Evolutionary conservation across 2,113 vertebrate genomes (phyloP), one percentile per base, ranked within the genome.

Genomic region (Nothocercus nigrocapillus): DNA sequence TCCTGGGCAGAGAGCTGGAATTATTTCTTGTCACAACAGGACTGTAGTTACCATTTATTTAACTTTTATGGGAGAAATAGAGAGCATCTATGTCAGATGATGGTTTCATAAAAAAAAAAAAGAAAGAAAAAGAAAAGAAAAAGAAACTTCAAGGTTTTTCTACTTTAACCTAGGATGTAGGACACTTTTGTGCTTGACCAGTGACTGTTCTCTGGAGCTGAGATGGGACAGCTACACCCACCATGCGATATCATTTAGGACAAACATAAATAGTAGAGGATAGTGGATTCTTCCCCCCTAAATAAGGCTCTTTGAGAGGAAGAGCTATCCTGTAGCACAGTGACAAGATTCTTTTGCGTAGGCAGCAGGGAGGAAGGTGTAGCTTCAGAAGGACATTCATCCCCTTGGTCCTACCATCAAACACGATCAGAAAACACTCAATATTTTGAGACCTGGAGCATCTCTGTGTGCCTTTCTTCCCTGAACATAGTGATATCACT

Each of bases 21-120:
- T 58, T 84, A 36, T 86, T 86, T 93, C 64, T 51, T 93, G 94
- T 69, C 89, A 79, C 73, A 90, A 88, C 42, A 56, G 56, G 64
- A 81, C 58, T 64, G 63, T 61, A 84, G 64, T 85, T 83, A 72
- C 42, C 81, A 64, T 90, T 93, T 85, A 76, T 88, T 89, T 85
- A 91, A 86, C 67, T 95, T 96, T 54, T 40, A 73, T 25, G 22
- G 15, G 7, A 92, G 53, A 10, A 15, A 21, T 11, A 76, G 66
- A 84, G 81, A 92, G 9, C 36, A 76, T 73, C 54, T 15, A 18
- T 30, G 4, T 62, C 56, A 66, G 66, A 54, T 64, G 47, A 85
- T 27, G 16, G 58, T 76, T 40, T 94, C 62, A 47, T 20, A 10
- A 40, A 76, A 79, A 30, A 76, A 44, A 44, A 44, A 44, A 44